Evolutionary conservation across 1,140 invertebrate genomes (phyloP).

Genomic region (Geopemphigus sp.): DNA sequence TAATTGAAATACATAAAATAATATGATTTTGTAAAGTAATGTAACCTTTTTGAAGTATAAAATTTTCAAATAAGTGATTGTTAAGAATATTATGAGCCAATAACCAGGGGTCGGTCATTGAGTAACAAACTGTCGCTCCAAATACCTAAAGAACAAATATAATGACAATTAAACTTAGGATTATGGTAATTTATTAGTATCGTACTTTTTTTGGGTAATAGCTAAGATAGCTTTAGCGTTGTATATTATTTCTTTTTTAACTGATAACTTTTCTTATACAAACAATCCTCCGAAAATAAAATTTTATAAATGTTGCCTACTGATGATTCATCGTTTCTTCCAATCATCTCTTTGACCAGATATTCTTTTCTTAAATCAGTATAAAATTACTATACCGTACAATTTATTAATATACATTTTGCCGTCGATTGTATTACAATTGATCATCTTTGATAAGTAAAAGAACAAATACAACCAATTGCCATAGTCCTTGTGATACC

Average conservation of each 20-base stretch:
- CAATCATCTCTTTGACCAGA: constrained; percentile 67
- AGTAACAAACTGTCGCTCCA: too few relatives aligned
- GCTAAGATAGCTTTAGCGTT: constrained; percentile 71
- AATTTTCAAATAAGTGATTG: too few relatives aligned
- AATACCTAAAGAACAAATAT: not conserved
- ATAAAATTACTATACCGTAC: not conserved
- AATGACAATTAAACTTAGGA: not conserved
- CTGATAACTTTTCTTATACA: constrained; percentile 62
- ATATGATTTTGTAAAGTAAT: too few relatives aligned
- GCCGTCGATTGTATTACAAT: constrained; percentile 55
- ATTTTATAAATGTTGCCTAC: constrained; percentile 28
- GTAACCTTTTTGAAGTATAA: too few relatives aligned
- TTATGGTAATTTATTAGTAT: constrained; percentile 34
- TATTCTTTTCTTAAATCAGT: constrained; percentile 61
- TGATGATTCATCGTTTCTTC: constrained; percentile 65
- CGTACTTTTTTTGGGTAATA: constrained; percentile 57
- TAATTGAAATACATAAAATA: not conserved
- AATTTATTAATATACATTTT: not conserved
- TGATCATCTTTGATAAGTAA: constrained; percentile 71
- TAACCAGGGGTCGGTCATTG: too few relatives aligned
- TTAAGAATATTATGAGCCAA: too few relatives aligned
- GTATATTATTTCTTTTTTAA: constrained; percentile 75
- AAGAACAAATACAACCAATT: constrained; percentile 84
- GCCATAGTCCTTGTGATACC: constrained; percentile 78
- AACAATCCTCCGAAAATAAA: constrained; percentile 60